Base-by-base conservation (phyloP, 2,888 invertebrate genomes). In the Onthophagus sagittarius region DNA sequence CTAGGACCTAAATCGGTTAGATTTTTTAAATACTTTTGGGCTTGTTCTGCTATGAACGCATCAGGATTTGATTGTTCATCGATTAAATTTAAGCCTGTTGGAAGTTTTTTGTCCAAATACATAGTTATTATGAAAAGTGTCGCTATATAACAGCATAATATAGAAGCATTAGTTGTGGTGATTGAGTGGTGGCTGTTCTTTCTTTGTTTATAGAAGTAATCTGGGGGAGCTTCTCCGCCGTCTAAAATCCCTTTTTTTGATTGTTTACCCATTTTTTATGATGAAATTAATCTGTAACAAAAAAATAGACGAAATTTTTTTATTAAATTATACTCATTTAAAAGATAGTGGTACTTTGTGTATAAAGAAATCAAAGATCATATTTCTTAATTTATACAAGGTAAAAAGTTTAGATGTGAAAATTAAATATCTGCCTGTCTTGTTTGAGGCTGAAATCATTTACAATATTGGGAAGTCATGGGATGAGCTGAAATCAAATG, bases 1-100 rank as follows among this genome's bases (percentile, higher is more conserved):
- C 92, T 86, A 0, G 92, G 92, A 0, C 94, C 94, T 70, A 93
- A 83, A 13, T 86, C 86, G 0, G 91, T 90, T 33, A 94, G 83
- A 71, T 88, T 86, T 23, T 87, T 84, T 15, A 94, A 84, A 83
- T 90, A 88, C 76, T 87, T 82, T 78, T 89, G 87, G 0, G 94
- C 93, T 77, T 92, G 86, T 83, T 92, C 76, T n/a, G 78, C 77
- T 67, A 78, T 77, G 71, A 77, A 78, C 11, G 7, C 23, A 67
- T 71, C 63, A 53, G 71, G 32, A 71, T 71, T 23, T 14, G 31
- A 67, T 67, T 31, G 15, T 7, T 67, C 67, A 6, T 67, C 67
- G 5, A 31, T 64, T 15, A 64, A n/a, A 31, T 67, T 67, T 23
- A 67, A 67, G 0, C 67, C 67, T 15, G n/a, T 67, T n/a, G 67